These are phyloP conservation scores for Collichthys lucidus DNA, from an alignment of 2,113 vertebrate genomes.

Conservation along the genomic window DNA sequence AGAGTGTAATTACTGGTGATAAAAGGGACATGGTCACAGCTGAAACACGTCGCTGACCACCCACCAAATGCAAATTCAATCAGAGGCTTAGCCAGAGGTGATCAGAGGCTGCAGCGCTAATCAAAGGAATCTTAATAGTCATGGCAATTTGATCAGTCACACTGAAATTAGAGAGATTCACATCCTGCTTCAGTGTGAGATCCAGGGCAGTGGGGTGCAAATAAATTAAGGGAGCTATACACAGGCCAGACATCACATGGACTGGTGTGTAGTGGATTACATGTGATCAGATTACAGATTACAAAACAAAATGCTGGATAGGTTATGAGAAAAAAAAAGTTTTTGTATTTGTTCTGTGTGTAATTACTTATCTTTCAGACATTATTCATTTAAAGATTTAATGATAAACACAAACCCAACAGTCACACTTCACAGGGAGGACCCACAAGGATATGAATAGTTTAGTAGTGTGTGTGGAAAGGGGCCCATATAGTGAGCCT, in stretches of 20 bases:
- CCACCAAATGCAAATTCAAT: conserved; percentile 47
- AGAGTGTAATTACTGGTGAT: conserved; percentile 31
- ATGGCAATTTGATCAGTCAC: conserved; percentile 20
- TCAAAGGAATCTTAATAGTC: conserved; percentile 28
- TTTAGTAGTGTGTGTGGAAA: too few species aligned
- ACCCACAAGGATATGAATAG: too few species aligned
- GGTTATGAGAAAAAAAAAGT: too few species aligned
- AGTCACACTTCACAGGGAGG: too few species aligned
- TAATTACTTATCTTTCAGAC: too few species aligned
- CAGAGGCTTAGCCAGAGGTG: conserved; percentile 26
- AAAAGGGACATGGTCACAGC: conserved; percentile 18
- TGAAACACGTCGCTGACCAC: conserved; percentile 19
- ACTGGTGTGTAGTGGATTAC: neutral
- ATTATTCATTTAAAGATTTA: too few species aligned
- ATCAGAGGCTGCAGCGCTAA: conserved; percentile 21
- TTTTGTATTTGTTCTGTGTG: too few species aligned
- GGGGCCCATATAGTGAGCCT: too few species aligned
- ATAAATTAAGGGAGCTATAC: neutral
- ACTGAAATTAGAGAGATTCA: conserved; percentile 4
- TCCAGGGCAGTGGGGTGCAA: neutral
- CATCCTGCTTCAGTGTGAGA: neutral
- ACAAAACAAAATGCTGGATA: neutral
- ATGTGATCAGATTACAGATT: neutral
- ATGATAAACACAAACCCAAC: too few species aligned
- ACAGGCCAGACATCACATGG: too few species aligned